phyloP scores from a whole-genome alignment of 2,113 vertebrate genomes.

The Ceyx melanurus region DNA sequence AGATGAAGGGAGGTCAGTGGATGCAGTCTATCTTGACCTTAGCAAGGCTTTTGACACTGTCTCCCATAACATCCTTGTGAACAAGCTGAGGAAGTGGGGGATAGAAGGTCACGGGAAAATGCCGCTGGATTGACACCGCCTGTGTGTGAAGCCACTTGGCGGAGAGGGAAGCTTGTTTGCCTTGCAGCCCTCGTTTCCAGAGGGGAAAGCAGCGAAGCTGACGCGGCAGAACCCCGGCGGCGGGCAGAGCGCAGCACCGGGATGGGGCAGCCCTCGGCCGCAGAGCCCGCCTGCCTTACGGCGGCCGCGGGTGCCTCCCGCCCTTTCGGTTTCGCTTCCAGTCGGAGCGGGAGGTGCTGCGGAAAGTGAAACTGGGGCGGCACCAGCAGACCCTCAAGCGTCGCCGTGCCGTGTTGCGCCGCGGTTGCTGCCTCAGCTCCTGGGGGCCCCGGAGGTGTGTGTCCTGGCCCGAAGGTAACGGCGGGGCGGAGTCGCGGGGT shows the following conservation, averaged over 20 bases:
- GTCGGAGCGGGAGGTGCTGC: fast-evolving
- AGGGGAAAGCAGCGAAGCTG: fast-evolving
- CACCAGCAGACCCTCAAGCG: neutral
- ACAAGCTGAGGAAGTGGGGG: no score
- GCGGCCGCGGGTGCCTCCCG: neutral
- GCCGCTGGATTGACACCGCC: no score
- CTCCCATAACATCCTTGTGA: no score
- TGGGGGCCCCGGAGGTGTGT: neutral
- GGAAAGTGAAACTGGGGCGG: neutral
- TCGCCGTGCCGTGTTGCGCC: neutral
- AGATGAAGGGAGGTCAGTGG: no score
- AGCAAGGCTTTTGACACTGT: no score
- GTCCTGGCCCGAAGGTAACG: neutral
- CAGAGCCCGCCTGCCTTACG: neutral
- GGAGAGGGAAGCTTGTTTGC: neutral
- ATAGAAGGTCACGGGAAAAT: no score
- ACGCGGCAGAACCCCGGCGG: neutral
- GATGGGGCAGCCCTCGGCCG: no score
- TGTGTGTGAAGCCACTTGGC: fast-evolving
- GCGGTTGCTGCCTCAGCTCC: fast-evolving
- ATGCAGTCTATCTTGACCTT: no score
- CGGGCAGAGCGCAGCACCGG: neutral
- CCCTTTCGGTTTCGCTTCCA: neutral
- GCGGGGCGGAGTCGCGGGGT: no score
- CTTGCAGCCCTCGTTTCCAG: neutral